Conservation (phyloP, 2,888 invertebrate species). For the Pachliopta kotzebuea region DNA sequence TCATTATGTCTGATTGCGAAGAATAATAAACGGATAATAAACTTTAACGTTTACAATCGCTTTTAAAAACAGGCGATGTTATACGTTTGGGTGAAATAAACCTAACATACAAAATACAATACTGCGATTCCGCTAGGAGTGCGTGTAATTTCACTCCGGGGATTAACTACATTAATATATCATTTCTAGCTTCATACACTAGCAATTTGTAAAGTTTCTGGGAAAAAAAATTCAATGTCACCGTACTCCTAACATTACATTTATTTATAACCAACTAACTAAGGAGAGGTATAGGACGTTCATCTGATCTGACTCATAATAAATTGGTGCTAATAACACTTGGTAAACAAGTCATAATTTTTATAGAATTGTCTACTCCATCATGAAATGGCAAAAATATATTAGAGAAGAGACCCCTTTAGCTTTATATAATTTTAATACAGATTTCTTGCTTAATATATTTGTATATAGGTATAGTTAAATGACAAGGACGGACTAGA, state of each 20-base stretch:
- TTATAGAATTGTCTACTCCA: too few species aligned
- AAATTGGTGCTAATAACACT: too few species aligned
- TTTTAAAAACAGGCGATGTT: slow-evolving; percentile 23
- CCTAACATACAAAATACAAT: slow-evolving; percentile 15
- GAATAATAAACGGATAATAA: slow-evolving; percentile 66
- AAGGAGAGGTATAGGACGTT: too few species aligned
- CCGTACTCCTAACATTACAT: neutral
- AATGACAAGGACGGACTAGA: too few species aligned
- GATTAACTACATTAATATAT: slow-evolving; percentile 6
- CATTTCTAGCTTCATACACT: slow-evolving; percentile 9
- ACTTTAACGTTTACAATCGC: slow-evolving; percentile 43
- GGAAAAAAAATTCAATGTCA: slow-evolving; percentile 6
- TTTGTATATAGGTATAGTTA: too few species aligned
- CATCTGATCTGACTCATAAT: too few species aligned
- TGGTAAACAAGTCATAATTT: too few species aligned
- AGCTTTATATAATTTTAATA: too few species aligned
- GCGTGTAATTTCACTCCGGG: slow-evolving; percentile 10
- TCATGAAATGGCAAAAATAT: too few species aligned
- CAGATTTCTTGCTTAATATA: too few species aligned
- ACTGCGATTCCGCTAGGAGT: slow-evolving; percentile 6
- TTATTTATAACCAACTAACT: too few species aligned
- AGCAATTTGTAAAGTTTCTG: slow-evolving; percentile 4
- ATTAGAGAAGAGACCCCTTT: too few species aligned
- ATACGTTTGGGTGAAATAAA: slow-evolving; percentile 22
- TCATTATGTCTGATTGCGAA: slow-evolving; percentile 54